These are phyloP conservation scores for Danaus plexippus DNA, from an alignment of 1,140 invertebrate species.

Conservation along the genomic window DNA sequence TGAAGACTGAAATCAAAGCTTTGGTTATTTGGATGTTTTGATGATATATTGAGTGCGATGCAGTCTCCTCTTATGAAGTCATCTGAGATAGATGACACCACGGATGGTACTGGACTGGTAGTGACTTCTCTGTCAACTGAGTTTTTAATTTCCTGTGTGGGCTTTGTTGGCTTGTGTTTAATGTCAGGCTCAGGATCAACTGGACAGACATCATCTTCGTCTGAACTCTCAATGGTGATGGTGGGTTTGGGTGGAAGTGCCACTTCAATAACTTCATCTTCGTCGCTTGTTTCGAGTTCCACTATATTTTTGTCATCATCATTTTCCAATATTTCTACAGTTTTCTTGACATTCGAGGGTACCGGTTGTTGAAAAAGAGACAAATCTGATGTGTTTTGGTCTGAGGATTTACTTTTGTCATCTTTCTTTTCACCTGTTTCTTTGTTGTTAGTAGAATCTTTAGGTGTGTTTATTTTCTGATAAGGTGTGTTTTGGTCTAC, in stretches of 20 bases:
- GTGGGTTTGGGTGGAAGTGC: slow-evolving; percentile 57
- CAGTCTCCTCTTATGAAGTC: slow-evolving; percentile 68
- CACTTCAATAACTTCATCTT: slow-evolving; percentile 67
- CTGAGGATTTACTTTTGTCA: slow-evolving; percentile 13
- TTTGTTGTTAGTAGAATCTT: slow-evolving; percentile 25
- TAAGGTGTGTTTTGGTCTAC: slow-evolving; percentile 28
- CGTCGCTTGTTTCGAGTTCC: slow-evolving; percentile 56
- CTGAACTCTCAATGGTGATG: slow-evolving; percentile 67
- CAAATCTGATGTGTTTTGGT: slow-evolving; percentile 32
- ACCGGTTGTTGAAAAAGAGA: slow-evolving; percentile 48
- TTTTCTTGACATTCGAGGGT: slow-evolving; percentile 43
- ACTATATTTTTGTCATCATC: slow-evolving; percentile 38
- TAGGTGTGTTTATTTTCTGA: slow-evolving; percentile 40
- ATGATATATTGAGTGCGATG: slow-evolving; percentile 65
- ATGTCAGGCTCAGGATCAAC: too few relatives aligned
- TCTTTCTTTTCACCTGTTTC: slow-evolving; percentile 22
- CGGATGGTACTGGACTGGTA: slow-evolving; percentile 63
- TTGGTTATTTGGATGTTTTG: slow-evolving; percentile 43
- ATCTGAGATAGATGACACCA: slow-evolving; percentile 68
- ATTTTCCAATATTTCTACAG: slow-evolving; percentile 51
- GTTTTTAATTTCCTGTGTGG: slow-evolving; percentile 22
- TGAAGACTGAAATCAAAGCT: slow-evolving; percentile 67
- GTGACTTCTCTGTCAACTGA: slow-evolving; percentile 38
- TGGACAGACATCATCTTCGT: slow-evolving; percentile 51
- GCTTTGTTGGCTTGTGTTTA: slow-evolving; percentile 4